Evolutionary conservation across 2,113 vertebrate species (phyloP).

Genomic region (Phalacrocorax aristotelis): DNA sequence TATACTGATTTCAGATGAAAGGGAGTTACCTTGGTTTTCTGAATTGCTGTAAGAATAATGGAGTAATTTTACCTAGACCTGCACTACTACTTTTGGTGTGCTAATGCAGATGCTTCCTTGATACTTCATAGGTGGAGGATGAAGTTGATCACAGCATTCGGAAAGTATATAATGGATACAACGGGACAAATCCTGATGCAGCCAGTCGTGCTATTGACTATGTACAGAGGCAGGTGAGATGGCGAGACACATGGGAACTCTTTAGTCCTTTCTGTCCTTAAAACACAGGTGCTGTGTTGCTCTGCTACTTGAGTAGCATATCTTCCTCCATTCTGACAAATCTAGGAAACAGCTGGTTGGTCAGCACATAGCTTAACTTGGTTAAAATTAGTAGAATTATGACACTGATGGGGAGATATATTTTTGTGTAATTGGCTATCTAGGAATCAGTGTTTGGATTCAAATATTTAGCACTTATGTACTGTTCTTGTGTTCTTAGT

Average conservation of each 20-base stretch:
- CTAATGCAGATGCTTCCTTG: not conserved
- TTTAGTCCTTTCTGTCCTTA: not conserved
- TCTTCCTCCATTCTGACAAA: not conserved
- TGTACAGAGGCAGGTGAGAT: constrained; percentile 92
- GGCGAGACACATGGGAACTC: rapidly evolving
- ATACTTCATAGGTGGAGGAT: constrained; percentile 84
- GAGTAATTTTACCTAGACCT: not conserved
- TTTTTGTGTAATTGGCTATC: not conserved
- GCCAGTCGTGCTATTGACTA: constrained; percentile 97
- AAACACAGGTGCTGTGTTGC: not conserved
- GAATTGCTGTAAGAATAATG: too few species aligned
- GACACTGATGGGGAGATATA: not conserved
- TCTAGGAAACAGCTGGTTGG: not conserved
- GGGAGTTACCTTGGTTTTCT: not conserved
- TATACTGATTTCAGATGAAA: not conserved
- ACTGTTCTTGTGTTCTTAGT: not conserved
- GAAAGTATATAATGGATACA: constrained; percentile 94
- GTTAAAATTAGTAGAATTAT: not conserved
- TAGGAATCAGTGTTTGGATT: not conserved
- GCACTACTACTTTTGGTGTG: not conserved
- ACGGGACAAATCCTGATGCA: constrained; percentile 90
- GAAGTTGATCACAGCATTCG: constrained; percentile 92
- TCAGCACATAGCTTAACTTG: not conserved
- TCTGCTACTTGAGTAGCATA: not conserved
- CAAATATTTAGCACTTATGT: not conserved